phyloP scores from a whole-genome alignment of 2,113 vertebrate genomes.

The Anolis carolinensis region DNA sequence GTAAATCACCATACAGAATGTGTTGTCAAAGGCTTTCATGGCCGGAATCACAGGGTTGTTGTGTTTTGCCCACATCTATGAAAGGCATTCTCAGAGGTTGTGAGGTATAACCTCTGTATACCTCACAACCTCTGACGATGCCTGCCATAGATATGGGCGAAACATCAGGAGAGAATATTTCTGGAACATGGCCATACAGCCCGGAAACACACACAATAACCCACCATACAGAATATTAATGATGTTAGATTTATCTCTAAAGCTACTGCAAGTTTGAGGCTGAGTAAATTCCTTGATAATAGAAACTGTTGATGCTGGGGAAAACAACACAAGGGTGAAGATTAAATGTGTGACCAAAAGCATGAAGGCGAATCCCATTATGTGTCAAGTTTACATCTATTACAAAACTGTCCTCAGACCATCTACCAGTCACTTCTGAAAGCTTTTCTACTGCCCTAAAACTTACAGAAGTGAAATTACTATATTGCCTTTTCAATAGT shows the following conservation, averaged over 20 bases:
- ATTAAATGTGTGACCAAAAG: background rate
- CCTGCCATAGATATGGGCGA: too few species aligned
- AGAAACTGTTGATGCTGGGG: background rate
- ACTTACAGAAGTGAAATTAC: background rate
- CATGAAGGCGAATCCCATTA: background rate
- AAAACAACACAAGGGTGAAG: slow-evolving; percentile 40
- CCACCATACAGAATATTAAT: too few species aligned
- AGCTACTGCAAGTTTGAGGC: background rate
- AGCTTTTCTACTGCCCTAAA: too few species aligned
- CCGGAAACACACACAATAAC: too few species aligned
- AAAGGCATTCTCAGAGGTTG: too few species aligned
- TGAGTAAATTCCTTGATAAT: background rate
- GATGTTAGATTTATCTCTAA: background rate
- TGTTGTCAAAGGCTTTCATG: too few species aligned
- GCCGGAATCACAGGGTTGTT: too few species aligned
- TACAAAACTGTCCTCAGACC: background rate
- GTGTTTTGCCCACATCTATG: too few species aligned
- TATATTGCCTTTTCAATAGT: background rate
- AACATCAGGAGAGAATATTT: too few species aligned
- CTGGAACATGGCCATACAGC: too few species aligned
- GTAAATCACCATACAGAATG: background rate
- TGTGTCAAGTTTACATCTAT: background rate
- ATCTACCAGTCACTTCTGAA: background rate
- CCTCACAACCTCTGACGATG: too few species aligned
- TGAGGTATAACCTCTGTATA: too few species aligned